Percentiles rank a stretch among this genome's conserved stretches.
Conservation (phyloP, 2,888 invertebrate species). For the Hermaeophaga mercurialis region DNA sequence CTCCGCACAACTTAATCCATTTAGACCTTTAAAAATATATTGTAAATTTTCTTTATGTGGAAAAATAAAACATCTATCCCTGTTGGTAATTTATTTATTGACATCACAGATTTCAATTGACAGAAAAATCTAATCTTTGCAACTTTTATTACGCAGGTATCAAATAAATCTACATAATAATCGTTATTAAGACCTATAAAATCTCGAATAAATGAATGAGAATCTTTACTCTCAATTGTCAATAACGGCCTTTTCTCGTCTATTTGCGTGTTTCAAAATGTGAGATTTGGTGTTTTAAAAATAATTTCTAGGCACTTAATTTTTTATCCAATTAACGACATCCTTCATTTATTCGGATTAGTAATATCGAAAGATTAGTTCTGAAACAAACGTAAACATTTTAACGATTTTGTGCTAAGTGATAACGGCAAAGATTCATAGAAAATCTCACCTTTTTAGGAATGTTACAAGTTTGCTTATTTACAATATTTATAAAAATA, state of each 20-base stretch:
- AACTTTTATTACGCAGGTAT: conserved; percentile 47
- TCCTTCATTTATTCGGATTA: conserved; percentile 8
- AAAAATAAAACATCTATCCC: not conserved
- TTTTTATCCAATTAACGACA: not conserved
- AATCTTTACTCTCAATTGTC: too few relatives aligned
- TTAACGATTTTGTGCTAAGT: conserved; percentile 40
- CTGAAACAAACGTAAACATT: conserved; percentile 20
- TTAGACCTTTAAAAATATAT: too few relatives aligned
- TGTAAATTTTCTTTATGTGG: too few relatives aligned
- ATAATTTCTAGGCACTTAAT: not conserved
- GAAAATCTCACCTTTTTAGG: conserved; percentile 43
- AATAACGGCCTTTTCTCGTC: not conserved
- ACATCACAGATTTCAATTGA: conserved; percentile 58
- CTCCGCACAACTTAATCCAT: too few relatives aligned
- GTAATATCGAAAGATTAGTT: conserved; percentile 25
- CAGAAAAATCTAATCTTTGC: conserved; percentile 55
- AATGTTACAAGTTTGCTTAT: conserved; percentile 50
- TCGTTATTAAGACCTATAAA: conserved; percentile 28
- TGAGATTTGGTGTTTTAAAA: too few relatives aligned
- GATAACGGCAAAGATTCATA: conserved; percentile 34
- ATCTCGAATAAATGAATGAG: conserved; percentile 20
- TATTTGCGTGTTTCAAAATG: too few relatives aligned
- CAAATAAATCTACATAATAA: conserved; percentile 36
- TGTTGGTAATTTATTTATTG: conserved; percentile 45
- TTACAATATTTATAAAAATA: conserved; percentile 54